Evolutionary conservation across 2,113 vertebrate species (phyloP).

Genomic region (Saguinus imperator): DNA sequence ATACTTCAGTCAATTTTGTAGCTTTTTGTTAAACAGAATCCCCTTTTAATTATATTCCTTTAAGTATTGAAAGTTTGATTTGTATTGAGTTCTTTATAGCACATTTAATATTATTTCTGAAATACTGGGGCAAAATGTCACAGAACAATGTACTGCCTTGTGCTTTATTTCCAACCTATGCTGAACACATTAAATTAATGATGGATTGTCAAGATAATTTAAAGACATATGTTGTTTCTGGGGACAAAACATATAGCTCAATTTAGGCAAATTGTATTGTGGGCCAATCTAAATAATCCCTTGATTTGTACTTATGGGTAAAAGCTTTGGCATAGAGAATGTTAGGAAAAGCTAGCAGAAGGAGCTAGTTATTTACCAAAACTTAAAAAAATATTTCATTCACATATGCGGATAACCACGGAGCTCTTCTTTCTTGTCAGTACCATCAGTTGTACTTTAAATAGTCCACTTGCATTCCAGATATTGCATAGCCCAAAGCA

Average conservation of each 20-base stretch:
- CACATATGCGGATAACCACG: neutral
- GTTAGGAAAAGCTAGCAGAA: neutral
- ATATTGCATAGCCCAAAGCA: constrained; percentile 79
- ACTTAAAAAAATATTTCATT: neutral
- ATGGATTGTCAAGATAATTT: constrained; percentile 13
- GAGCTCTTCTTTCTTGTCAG: constrained; percentile 17
- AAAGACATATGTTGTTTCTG: neutral
- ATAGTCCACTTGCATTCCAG: constrained; percentile 80
- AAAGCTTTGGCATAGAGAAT: neutral
- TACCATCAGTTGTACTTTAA: constrained; percentile 65
- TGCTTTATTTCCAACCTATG: constrained; percentile 1
- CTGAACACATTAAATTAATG: constrained; percentile 47
- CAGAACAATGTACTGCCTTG: neutral
- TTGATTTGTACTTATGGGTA: neutral
- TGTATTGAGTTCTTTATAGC: neutral
- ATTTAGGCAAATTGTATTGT: neutral
- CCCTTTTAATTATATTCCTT: neutral
- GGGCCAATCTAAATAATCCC: neutral
- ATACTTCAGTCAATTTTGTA: neutral
- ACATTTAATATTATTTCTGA: constrained; percentile 29
- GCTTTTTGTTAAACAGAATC: constrained; percentile 7
- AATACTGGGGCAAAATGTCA: neutral
- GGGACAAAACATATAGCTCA: neutral
- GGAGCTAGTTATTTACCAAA: neutral
- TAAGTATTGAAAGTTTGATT: constrained; percentile 42